A percentile compares a stretch with the other conserved stretches of the same genome.
Evolutionary conservation across 2,888 invertebrate genomes (phyloP).

Genomic region (Cheiracanthium punctorium): DNA sequence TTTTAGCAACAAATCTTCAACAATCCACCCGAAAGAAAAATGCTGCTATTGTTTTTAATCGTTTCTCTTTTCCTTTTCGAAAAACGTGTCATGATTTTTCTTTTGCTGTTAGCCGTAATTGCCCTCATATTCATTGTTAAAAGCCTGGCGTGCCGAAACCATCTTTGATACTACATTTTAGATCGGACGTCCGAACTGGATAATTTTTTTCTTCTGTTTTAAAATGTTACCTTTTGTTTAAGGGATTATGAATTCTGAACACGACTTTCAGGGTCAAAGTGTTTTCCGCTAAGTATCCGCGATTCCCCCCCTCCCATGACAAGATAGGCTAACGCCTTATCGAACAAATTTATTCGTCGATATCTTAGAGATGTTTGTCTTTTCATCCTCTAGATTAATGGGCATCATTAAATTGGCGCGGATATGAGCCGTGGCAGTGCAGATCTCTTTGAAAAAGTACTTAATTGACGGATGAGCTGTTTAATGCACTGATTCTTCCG

Average conservation of each 20-base stretch:
- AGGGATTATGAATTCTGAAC: slow-evolving; percentile 7
- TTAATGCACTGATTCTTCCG: slow-evolving; percentile 17
- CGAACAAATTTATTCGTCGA: neutral
- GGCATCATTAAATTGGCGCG: neutral
- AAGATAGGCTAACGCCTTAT: neutral
- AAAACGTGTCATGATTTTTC: neutral
- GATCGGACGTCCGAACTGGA: neutral
- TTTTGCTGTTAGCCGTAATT: neutral
- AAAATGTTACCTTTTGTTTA: slow-evolving; percentile 9
- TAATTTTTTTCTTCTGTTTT: slow-evolving; percentile 20
- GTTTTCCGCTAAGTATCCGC: slow-evolving; percentile 11
- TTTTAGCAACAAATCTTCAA: too few species aligned
- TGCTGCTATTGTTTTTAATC: neutral
- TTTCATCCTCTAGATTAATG: slow-evolving; percentile 14
- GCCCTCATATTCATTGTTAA: neutral
- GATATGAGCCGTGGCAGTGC: neutral
- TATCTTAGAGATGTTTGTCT: slow-evolving; percentile 18
- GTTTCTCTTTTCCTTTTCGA: neutral
- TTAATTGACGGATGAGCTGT: slow-evolving; percentile 19
- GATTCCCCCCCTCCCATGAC: slow-evolving; percentile 12
- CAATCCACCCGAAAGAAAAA: neutral
- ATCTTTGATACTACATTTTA: neutral
- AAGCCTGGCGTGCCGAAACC: neutral
- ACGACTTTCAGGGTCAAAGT: slow-evolving; percentile 22
- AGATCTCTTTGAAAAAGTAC: slow-evolving; percentile 3